A percentile compares a stretch with the other conserved stretches of the same genome.
Evolutionary conservation across 2,888 invertebrate genomes (phyloP).

Genomic region (Clanis bilineata): DNA sequence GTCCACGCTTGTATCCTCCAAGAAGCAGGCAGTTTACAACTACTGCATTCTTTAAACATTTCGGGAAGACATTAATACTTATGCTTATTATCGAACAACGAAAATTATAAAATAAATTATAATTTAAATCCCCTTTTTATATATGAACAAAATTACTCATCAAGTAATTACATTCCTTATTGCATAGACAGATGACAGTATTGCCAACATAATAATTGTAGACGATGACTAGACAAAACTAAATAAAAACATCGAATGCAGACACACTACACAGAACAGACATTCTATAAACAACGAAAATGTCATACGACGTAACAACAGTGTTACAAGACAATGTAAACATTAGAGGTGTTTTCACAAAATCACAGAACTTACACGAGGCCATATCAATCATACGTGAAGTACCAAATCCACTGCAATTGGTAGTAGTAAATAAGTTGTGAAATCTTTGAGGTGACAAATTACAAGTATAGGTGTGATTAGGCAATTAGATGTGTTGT

Average conservation of each 20-base stretch:
- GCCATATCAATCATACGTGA: neutral
- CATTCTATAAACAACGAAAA: constrained; percentile 1
- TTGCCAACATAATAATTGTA: neutral
- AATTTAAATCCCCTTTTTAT: neutral
- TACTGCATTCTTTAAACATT: too few species aligned
- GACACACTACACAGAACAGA: neutral
- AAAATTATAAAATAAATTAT: neutral
- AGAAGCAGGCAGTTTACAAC: too few species aligned
- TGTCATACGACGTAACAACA: neutral
- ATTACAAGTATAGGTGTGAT: constrained; percentile 52
- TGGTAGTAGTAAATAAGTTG: neutral
- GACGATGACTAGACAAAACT: neutral
- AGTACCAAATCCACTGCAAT: neutral
- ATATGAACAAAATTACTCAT: neutral
- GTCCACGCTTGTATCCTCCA: too few species aligned
- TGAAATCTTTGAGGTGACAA: constrained; percentile 49
- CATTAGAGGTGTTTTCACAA: neutral
- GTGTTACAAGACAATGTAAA: constrained; percentile 12
- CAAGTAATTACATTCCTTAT: neutral
- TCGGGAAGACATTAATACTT: too few species aligned
- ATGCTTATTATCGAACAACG: neutral
- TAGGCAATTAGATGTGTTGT: constrained; percentile 56
- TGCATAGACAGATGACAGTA: neutral
- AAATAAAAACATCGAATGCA: neutral
- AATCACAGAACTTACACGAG: neutral